phyloP scores from a whole-genome alignment of 37 sponge, comb jelly and placozoan genomes.

The Agelas oroides region DNA sequence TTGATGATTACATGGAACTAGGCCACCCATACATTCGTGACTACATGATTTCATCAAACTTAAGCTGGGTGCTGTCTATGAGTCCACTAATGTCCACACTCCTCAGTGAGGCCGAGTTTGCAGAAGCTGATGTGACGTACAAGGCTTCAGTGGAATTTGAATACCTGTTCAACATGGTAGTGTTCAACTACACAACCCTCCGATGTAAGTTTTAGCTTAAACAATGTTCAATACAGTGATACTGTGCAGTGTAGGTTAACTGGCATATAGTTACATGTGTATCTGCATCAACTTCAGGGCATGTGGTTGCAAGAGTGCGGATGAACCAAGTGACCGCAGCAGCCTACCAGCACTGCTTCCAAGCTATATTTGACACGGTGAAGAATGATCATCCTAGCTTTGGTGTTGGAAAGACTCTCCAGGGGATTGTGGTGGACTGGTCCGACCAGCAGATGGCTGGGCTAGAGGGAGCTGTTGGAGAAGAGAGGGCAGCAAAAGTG shows the following conservation, averaged over 20 bases:
- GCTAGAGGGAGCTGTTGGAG: constrained; percentile 30
- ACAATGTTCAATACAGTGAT: too few species aligned
- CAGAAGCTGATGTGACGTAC: constrained; percentile 18
- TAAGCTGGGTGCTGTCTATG: constrained; percentile 34
- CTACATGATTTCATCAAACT: constrained; percentile 7
- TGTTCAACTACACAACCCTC: constrained; percentile 11
- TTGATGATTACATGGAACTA: not conserved
- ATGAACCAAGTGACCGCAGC: constrained; percentile 3
- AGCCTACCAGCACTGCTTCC: constrained; percentile 14
- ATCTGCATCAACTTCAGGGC: constrained; percentile 3
- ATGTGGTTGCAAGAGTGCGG: constrained; percentile 33
- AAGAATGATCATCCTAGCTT: constrained; percentile 28
- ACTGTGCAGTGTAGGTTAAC: too few species aligned
- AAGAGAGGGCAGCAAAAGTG: not conserved
- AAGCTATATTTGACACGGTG: constrained; percentile 7
- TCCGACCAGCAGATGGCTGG: constrained; percentile 29
- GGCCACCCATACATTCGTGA: constrained; percentile 22
- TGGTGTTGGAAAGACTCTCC: constrained; percentile 38
- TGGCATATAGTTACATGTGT: not conserved
- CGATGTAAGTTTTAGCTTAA: constrained; percentile 49
- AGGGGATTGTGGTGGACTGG: constrained; percentile 45
- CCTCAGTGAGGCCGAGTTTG: constrained; percentile 24
- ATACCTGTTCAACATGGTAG: constrained; percentile 33
- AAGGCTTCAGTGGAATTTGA: constrained; percentile 32
- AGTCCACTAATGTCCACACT: constrained; percentile 26